Base-by-base conservation (phyloP, 2,888 invertebrate species). In the Lampropteryx suffumata region DNA sequence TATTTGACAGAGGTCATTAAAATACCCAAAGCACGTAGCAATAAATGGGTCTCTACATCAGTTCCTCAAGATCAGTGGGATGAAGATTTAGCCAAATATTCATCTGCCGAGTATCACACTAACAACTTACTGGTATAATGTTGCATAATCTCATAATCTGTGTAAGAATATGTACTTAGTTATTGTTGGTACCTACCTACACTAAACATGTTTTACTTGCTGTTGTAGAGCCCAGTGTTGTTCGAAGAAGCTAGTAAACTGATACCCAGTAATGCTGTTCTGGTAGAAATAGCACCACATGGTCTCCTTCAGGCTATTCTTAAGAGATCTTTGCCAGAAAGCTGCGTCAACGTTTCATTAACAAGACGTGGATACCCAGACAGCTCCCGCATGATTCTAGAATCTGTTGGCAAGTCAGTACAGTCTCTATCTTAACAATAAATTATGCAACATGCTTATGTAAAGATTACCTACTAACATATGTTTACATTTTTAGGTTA, bases 281-380 rank as follows among this genome's bases (percentile, higher is more conserved):
- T 94, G 12, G 93, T 97, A 54, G 97, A 97, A 80, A 93, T 97
- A 55, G 97, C 97, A 0, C 97, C 97, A 0, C 97, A 97, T 70
- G 94, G 95, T 13, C 89, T 97, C 12, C 90, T 97, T 47, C 97
- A 97, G 45, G 72, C 76, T 5, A 74, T 76, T 30, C 68, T 97
- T 10, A 94, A 94, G 69, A 90, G 96, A 40, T 94, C 95, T 0
- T 79, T 97, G 14, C 80, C 85, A 17, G 68, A 91, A 1, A 91
- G 90, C 10, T 93, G 94, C 55, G 90, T 86, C 3, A 94, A 95
- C 69, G 90, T 96, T 32, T 91, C 95, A 0, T 83, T 97, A 13
- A 95, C 96, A 56, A 93, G 94, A 63, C 91, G 95, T 36, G 92
- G 92, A 3, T 92, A 93, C 60, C 84, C 87, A 1, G 93, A 95